These are phyloP conservation scores for Eudyptes chrysolophus DNA, from an alignment of 2,113 vertebrate genomes.

Conservation along the genomic window DNA sequence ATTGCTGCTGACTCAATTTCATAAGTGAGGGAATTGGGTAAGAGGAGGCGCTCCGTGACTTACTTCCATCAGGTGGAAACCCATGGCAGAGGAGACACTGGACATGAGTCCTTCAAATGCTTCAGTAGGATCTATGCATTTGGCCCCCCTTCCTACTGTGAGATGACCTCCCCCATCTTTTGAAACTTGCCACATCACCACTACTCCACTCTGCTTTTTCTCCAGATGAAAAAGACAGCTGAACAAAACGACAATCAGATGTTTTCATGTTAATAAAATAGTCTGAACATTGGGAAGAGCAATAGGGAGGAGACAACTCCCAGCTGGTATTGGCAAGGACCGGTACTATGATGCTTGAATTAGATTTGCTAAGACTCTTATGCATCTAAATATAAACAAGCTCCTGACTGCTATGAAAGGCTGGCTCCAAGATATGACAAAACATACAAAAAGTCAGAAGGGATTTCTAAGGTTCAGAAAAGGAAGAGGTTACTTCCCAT, in stretches of 20 bases:
- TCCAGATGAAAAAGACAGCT: not conserved
- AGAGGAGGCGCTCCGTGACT: not conserved
- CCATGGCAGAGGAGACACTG: not conserved
- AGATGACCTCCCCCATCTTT: not conserved
- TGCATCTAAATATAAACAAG: not conserved
- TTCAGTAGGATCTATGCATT: not conserved
- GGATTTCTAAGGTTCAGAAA: not conserved
- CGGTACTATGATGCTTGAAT: not conserved
- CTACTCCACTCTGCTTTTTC: not conserved
- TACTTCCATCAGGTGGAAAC: not conserved
- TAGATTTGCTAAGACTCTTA: not conserved
- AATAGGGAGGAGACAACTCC: not conserved
- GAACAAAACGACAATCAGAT: conserved; percentile 25
- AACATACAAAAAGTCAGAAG: not conserved
- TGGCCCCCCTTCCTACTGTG: not conserved
- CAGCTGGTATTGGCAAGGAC: not conserved
- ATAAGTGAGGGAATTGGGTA: not conserved
- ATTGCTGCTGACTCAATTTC: not conserved
- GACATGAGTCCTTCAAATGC: not conserved
- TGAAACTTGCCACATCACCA: not conserved
- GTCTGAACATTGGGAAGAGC: not conserved
- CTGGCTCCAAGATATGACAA: not conserved
- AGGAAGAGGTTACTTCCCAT: not conserved
- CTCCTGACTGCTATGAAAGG: not conserved
- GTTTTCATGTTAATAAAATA: not conserved